These are phyloP conservation scores for Channa argus DNA, from an alignment of 2,113 vertebrate species.

Conservation along the genomic window DNA sequence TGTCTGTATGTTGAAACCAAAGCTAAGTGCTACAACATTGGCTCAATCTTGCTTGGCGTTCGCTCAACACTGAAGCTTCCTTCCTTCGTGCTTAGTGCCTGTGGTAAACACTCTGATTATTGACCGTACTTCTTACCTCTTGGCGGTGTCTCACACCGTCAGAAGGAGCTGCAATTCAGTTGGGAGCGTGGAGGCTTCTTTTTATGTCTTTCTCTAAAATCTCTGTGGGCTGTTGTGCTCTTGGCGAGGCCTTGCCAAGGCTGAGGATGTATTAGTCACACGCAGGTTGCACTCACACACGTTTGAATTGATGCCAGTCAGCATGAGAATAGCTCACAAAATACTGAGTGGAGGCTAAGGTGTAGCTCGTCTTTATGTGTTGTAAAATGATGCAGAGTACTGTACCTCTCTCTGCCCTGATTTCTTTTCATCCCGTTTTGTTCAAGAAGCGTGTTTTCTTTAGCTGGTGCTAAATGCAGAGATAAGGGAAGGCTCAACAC, in stretches of 20 bases:
- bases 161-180: slow-evolving; percentile 39
- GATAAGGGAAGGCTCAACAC: too few relatives aligned
- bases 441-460: too few relatives aligned
- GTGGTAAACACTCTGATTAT: slow-evolving; percentile 22
- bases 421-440: too few relatives aligned
- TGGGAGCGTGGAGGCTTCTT: slow-evolving; percentile 18
- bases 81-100: slow-evolving; percentile 7
- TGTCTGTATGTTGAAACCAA: too few relatives aligned
- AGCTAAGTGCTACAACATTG: not conserved
- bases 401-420: too few relatives aligned
- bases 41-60: not conserved
- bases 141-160: slow-evolving; percentile 38
- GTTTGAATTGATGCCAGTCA: slow-evolving; percentile 41
- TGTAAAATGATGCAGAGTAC: not conserved
- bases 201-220: slow-evolving; percentile 48
- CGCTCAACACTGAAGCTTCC: slow-evolving; percentile 2
- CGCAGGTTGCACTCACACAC: slow-evolving; percentile 45
- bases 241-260: slow-evolving; percentile 33
- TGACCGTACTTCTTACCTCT: slow-evolving; percentile 35
- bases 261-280: slow-evolving; percentile 62
- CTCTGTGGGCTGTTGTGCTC: slow-evolving; percentile 52
- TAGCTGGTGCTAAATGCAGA: too few relatives aligned
- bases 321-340: slow-evolving; percentile 27
- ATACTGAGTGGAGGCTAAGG: slow-evolving; percentile 31
- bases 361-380: not conserved